A percentile compares a stretch with the other conserved stretches of the same genome.
These are phyloP conservation scores for Clarias laeviceps DNA, from an alignment of 2,797 vertebrate genomes.

Conservation along the genomic window DNA sequence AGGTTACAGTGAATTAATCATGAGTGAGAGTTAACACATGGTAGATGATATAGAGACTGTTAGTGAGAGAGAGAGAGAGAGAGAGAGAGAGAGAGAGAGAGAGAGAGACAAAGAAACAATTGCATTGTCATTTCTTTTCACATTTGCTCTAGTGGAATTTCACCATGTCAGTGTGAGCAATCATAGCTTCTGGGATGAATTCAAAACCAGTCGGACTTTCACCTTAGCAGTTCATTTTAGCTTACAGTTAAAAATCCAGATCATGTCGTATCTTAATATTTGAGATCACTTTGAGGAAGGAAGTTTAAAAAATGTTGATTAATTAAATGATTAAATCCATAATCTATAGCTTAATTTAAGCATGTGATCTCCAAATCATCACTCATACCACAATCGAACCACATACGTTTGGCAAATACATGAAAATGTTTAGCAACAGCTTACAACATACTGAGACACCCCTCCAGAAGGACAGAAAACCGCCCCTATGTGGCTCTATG, in stretches of 20 bases:
- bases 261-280: not conserved
- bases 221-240: constrained; percentile 38
- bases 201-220: constrained; percentile 45
- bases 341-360: not conserved
- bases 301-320: not conserved
- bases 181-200: constrained; percentile 29
- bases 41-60: not conserved
- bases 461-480: not conserved
- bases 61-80: not conserved
- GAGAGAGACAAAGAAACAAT: not conserved
- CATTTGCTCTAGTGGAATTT: constrained; percentile 45
- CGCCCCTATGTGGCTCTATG: not conserved
- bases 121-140: constrained; percentile 1
- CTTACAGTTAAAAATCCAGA: not conserved
- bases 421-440: not conserved
- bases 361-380: not conserved
- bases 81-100: not conserved
- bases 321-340: not conserved
- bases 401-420: not conserved
- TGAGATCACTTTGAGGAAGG: not conserved
- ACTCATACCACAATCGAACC: not conserved
- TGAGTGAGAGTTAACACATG: constrained; percentile 18
- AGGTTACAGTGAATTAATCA: constrained; percentile 32
- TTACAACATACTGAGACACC: not conserved
- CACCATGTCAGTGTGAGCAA: constrained; percentile 31